A percentile compares a stretch with the other conserved stretches of the same genome.
Evolutionary conservation across 2,888 invertebrate genomes (phyloP).

Genomic region (Clepsis dumicolana): DNA sequence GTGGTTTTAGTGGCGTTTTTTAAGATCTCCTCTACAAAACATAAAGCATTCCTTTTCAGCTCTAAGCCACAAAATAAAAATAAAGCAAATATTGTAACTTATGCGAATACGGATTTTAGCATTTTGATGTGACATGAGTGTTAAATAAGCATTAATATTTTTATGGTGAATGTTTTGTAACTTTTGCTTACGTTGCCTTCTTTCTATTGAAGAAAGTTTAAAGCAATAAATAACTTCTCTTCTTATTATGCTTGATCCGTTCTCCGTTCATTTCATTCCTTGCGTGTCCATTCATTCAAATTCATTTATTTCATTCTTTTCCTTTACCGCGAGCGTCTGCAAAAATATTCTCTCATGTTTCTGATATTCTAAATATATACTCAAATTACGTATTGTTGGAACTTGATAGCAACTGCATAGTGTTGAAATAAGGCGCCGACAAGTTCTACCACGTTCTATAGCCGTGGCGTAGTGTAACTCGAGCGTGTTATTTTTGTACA

Average conservation of each 20-base stretch:
- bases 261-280: not conserved
- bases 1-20: not conserved
- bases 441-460: slow-evolving; percentile 7
- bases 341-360: slow-evolving; percentile 34
- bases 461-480: slow-evolving; percentile 18
- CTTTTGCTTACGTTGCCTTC: too few species aligned
- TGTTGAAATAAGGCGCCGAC: not conserved
- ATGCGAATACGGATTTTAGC: too few species aligned
- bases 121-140: too few species aligned
- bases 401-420: slow-evolving; percentile 11
- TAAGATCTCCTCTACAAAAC: too few species aligned
- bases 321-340: slow-evolving; percentile 48
- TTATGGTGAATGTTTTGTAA: too few species aligned
- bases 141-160: too few species aligned
- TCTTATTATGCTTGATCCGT: not conserved
- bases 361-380: slow-evolving; percentile 20
- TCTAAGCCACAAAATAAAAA: too few species aligned
- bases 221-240: too few species aligned
- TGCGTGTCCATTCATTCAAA: not conserved
- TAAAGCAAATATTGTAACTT: too few species aligned
- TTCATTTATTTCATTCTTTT: slow-evolving; percentile 9
- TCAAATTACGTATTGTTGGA: slow-evolving; percentile 17
- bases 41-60: too few species aligned
- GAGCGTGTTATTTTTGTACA: slow-evolving; percentile 20
- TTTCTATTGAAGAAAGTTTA: too few species aligned